Evolutionary conservation across 1,140 invertebrate genomes (phyloP), one percentile per base, ranked within the genome.

Genomic region (Drosophila nigrodunni): DNA sequence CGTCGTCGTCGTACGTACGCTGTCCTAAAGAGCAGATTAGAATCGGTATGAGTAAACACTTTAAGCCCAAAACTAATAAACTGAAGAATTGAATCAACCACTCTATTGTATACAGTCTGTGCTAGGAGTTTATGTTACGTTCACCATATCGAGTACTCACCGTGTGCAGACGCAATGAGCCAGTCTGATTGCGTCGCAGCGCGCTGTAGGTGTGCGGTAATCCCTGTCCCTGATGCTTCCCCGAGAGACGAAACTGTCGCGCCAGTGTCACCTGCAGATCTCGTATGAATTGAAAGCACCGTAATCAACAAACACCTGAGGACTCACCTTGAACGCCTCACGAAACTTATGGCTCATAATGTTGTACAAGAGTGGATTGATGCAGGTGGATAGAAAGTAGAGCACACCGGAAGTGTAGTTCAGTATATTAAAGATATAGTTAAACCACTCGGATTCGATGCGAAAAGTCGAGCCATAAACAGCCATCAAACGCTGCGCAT

Each of bases 291-390:
- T 10, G 41, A 76, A 43, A 2, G 41, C 3, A 9, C 34, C 15
- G 1, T 8, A 13, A 5, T 8, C 37, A n/a, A 0, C 6, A 39
- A 21, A 9, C n/a, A 37, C 15, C 39, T 8, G 58, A 30, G 2
- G 39, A 67, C 60, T 93, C 92, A 96, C 96, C 95, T 96, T 96
- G 89, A 97, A 97, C 25, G 96, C 96, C 77, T 96, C 95, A 57
- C 96, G 93, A 82, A 97, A 98, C 92, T 97, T 97, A 87, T 97
- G 95, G 1, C 96, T 97, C 96, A 97, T 97, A 35, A 97, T 96
- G 88, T 96, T 96, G 92, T 97, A 98, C 1, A 97, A 94, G 49
- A 98, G 94, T 0, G 97, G 97, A 93, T 98, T 98, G 58, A 97
- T 94, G 44, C 95, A 95, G 0, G 95, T 96, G 3, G 95, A 96